Percentiles rank a stretch among this genome's conserved stretches.
phyloP scores from a whole-genome alignment of 2,113 vertebrate species.

The Lagopus leucura region DNA sequence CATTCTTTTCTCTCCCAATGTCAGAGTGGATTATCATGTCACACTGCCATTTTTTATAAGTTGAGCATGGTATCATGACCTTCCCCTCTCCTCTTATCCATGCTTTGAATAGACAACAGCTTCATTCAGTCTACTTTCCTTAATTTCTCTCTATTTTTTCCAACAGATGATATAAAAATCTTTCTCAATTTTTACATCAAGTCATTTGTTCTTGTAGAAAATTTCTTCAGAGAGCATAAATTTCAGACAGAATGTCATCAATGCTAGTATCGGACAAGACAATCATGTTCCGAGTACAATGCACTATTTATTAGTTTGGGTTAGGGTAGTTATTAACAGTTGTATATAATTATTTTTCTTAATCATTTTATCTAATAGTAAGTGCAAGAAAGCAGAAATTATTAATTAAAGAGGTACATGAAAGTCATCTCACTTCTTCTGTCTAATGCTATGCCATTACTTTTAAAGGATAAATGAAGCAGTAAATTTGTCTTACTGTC shows the following conservation, averaged over 20 bases:
- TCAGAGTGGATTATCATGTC: neutral
- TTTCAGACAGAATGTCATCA: too few species aligned
- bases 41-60: neutral
- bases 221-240: too few species aligned
- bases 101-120: neutral
- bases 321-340: neutral
- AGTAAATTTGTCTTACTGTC: neutral
- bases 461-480: neutral
- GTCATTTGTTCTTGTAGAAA: too few species aligned
- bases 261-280: too few species aligned
- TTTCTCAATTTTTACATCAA: too few species aligned
- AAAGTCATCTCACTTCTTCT: too few species aligned
- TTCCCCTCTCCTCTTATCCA: neutral
- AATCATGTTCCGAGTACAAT: too few species aligned
- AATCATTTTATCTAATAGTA: conserved; percentile 11
- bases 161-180: too few species aligned
- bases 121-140: neutral
- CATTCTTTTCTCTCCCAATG: neutral
- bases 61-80: neutral
- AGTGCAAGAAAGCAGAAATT: neutral
- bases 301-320: too few species aligned
- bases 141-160: too few species aligned
- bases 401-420: neutral
- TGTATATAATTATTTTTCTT: neutral
- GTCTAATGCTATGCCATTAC: neutral